A percentile compares a stretch with the other conserved stretches of the same genome.
These are phyloP conservation scores for Paedocypris micromegethes DNA, from an alignment of 2,797 vertebrate genomes.

Conservation along the genomic window DNA sequence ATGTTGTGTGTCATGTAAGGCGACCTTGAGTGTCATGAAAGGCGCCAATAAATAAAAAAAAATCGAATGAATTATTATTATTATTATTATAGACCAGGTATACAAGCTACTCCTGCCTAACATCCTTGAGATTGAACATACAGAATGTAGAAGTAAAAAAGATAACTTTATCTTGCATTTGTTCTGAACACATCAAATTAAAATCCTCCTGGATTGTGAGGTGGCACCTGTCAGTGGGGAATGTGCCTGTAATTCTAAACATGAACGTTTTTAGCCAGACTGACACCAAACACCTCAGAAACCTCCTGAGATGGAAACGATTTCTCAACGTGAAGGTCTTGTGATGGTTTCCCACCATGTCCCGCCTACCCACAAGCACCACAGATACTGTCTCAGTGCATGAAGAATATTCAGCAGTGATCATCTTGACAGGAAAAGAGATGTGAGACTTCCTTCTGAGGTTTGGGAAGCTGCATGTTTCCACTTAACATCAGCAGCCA, in stretches of 20 bases:
- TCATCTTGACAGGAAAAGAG: background rate
- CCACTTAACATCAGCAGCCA: conserved; percentile 46
- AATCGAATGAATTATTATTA: too few species aligned
- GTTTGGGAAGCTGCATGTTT: conserved; percentile 44
- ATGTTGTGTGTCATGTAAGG: too few species aligned
- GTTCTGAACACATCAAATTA: too few species aligned
- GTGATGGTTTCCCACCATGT: conserved; percentile 16
- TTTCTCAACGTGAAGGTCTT: conserved; percentile 35
- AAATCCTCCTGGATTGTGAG: background rate
- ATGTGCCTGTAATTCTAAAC: conserved; percentile 19
- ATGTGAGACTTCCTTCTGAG: conserved; percentile 15
- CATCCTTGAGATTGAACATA: too few species aligned
- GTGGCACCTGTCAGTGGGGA: conserved; percentile 26
- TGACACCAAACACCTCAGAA: conserved; percentile 26
- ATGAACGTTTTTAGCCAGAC: conserved; percentile 13
- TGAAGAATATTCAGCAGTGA: background rate
- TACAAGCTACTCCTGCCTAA: too few species aligned
- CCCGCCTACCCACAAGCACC: background rate
- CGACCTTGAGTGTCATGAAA: too few species aligned
- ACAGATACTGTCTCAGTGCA: background rate
- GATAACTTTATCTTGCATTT: too few species aligned
- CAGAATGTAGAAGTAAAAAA: too few species aligned
- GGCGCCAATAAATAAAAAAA: too few species aligned
- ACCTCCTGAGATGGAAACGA: conserved; percentile 12
- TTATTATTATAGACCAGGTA: too few species aligned